Conservation (phyloP, 2,888 invertebrate genomes). For the Steromphala cineraria region DNA sequence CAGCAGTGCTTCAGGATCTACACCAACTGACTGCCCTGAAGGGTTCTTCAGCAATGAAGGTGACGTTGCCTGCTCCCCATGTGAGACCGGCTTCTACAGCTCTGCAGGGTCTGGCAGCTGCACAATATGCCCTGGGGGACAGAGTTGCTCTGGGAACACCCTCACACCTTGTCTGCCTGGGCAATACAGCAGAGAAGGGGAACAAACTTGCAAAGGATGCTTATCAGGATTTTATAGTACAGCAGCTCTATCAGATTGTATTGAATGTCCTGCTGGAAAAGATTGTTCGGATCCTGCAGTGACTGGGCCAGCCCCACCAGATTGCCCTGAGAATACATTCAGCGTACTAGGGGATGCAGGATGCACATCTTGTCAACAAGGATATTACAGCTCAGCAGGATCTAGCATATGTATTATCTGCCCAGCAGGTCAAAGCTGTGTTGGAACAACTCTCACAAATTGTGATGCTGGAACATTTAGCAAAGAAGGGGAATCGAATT, state of each 20-base stretch:
- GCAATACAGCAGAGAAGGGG: slow-evolving; percentile 48
- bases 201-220: slow-evolving; percentile 47
- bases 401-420: slow-evolving; percentile 60
- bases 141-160: slow-evolving; percentile 36
- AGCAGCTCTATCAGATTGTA: slow-evolving; percentile 19
- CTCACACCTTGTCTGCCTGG: slow-evolving; percentile 29
- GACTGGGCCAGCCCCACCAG: neutral
- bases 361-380: slow-evolving; percentile 22
- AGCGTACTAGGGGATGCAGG: slow-evolving; percentile 31
- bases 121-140: slow-evolving; percentile 48
- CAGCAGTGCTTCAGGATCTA: slow-evolving; percentile 29
- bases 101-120: slow-evolving; percentile 34
- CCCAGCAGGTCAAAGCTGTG: slow-evolving; percentile 58
- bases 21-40: slow-evolving; percentile 38
- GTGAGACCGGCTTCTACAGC: slow-evolving; percentile 49
- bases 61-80: slow-evolving; percentile 37
- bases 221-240: slow-evolving; percentile 46
- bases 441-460: slow-evolving; percentile 42
- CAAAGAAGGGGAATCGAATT: slow-evolving; percentile 52
- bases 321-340: slow-evolving; percentile 38
- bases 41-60: slow-evolving; percentile 48
- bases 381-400: slow-evolving; percentile 28
- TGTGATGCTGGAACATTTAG: slow-evolving; percentile 65
- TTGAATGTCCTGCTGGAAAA: slow-evolving; percentile 42
- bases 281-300: slow-evolving; percentile 34